Base-by-base conservation (phyloP, 2,797 vertebrate species). In the Notolepis coatsorum region DNA sequence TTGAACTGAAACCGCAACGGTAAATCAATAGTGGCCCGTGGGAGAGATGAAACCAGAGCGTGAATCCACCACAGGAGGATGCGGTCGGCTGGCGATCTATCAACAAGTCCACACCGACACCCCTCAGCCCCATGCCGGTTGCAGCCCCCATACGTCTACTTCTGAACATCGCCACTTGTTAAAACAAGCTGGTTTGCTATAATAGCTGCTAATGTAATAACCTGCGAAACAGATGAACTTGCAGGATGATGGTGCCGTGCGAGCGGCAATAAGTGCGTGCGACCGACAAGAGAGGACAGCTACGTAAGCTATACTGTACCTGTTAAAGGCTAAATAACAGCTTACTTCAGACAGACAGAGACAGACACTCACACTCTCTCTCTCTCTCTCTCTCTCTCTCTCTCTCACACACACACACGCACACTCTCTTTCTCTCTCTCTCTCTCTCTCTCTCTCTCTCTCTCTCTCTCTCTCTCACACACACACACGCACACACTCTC, bases 71-170 rank as follows among this genome's bases (percentile, higher is more conserved):
- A 25, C 48, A 51, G 65, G 30, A 68, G 57, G 59, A 71, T 73
- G 82, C 63, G 69, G 73, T 76, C 76, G 57, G 58, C 23, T 38
- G 31, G 21, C 9, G 60, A 69, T 82, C 77, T 81, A 80, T 85
- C 85, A 89, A 87, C 83, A 78, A 86, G 79, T 88, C 72, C 49
- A 51, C 10, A n/a, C 9, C 20, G 46, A n/a, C 66, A 27, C 46
- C 20, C 15, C 15, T n/a, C 31, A 66, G 49, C 51, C 30, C 21
- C 12, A 30, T 59, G 15, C 54, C 47, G 18, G 27, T 23, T n/a
- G n/a, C 43, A 12, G 12, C 7, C 7, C 27, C 20, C 7, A 61
- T 38, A 38, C 61, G 55, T 57, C 65, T 62, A 6, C 1, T 1
- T 35, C 10, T 12, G 13, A 5, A 35, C 33, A 35, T 8, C 35